Evolutionary conservation across 2,113 vertebrate genomes (phyloP).

Genomic region (Tapirus terrestris): DNA sequence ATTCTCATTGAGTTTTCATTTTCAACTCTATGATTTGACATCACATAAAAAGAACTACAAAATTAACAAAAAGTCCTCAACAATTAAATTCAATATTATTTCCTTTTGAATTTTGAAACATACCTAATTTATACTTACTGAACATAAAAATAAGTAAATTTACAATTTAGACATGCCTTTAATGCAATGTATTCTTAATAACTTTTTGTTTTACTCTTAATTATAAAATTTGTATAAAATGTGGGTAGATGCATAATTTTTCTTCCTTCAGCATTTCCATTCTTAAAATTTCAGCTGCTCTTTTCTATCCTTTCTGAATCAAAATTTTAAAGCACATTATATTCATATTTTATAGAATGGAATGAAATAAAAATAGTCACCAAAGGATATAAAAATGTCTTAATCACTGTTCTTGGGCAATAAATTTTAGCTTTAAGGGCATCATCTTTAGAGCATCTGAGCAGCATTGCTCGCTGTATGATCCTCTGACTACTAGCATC

Average conservation of each 20-base stretch:
- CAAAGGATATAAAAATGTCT: background rate
- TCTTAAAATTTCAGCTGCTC: background rate
- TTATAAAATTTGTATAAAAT: background rate
- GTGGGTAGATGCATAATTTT: background rate
- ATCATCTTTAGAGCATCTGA: background rate
- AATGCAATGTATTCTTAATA: background rate
- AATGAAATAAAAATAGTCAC: background rate
- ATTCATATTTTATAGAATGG: background rate
- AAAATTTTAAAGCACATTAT: background rate
- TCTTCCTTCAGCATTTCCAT: background rate
- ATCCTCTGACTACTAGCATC: background rate
- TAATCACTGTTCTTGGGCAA: background rate
- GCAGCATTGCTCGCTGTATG: background rate
- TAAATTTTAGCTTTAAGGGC: background rate
- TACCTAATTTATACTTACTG: background rate
- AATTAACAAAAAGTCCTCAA: background rate
- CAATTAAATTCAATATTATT: background rate
- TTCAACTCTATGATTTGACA: background rate
- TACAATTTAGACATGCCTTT: background rate
- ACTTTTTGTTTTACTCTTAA: background rate
- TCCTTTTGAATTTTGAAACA: constrained; percentile 7
- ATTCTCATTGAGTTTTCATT: background rate
- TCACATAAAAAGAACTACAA: background rate
- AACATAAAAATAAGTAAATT: background rate
- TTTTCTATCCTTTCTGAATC: background rate